Evolutionary conservation across 2,113 vertebrate genomes (phyloP).

Genomic region (Rhinolophus sinicus): DNA sequence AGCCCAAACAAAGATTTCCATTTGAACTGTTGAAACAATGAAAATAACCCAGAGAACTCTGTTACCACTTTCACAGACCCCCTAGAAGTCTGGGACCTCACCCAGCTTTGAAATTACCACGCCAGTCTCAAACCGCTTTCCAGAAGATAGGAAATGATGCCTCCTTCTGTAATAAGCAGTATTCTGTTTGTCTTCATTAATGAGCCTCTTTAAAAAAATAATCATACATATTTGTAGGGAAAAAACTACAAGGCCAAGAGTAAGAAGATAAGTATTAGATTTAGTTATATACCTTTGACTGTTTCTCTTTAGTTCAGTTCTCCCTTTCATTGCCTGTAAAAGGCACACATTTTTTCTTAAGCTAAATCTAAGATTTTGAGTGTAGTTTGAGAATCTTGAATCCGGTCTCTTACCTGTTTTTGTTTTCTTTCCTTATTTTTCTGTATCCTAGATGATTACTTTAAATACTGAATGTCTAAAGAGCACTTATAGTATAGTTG

Average conservation of each 20-base stretch:
- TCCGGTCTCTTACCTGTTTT: background rate
- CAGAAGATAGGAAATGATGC: background rate
- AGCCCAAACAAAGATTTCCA: conserved; percentile 12
- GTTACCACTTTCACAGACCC: background rate
- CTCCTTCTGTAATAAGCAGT: background rate
- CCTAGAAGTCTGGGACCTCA: background rate
- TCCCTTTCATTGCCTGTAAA: background rate
- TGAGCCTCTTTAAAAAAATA: conserved; percentile 26
- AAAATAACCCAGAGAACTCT: conserved; percentile 12
- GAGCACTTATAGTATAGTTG: background rate
- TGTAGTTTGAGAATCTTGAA: background rate
- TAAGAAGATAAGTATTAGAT: background rate
- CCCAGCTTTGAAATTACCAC: background rate
- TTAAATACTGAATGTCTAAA: conserved; percentile 43
- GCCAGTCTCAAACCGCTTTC: background rate
- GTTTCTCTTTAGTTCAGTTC: background rate
- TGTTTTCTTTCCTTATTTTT: background rate
- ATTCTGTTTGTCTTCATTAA: background rate
- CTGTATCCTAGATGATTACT: background rate
- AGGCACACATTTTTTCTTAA: background rate
- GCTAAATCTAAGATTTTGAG: background rate
- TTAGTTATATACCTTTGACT: background rate
- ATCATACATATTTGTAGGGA: background rate
- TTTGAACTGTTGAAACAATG: conserved; percentile 15
- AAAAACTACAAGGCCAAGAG: background rate